phyloP scores from a whole-genome alignment of 2,888 invertebrate genomes.

The Plagodis pulveraria region DNA sequence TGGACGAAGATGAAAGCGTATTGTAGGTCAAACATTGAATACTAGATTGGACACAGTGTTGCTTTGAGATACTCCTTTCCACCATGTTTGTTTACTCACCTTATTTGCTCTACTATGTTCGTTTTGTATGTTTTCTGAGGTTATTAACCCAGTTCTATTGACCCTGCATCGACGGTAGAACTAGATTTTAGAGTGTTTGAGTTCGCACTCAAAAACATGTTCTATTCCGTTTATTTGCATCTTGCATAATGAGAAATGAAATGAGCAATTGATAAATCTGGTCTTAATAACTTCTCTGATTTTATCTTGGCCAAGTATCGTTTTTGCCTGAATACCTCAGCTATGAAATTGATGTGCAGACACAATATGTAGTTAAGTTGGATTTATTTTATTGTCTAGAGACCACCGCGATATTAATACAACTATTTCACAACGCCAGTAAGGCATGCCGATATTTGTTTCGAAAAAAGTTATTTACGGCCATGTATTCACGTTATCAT shows the following conservation, averaged over 20 bases:
- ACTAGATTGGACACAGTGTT: constrained; percentile 22
- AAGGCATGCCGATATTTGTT: constrained; percentile 19
- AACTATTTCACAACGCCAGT: constrained; percentile 3
- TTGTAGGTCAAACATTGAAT: constrained; percentile 29
- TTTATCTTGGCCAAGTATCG: not conserved
- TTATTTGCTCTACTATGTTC: constrained; percentile 58
- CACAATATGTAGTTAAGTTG: constrained; percentile 8
- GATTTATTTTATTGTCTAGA: constrained; percentile 6
- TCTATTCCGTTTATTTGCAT: constrained; percentile 21
- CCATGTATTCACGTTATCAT: constrained; percentile 27
- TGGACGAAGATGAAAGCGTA: constrained; percentile 6
- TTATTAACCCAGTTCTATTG: constrained; percentile 71
- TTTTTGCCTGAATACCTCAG: constrained; percentile 3
- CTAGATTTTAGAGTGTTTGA: constrained; percentile 33
- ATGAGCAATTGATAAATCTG: constrained; percentile 22
- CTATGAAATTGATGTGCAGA: constrained; percentile 1
- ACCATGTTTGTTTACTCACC: constrained; percentile 62
- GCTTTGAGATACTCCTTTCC: constrained; percentile 26
- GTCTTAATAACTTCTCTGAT: constrained; percentile 8
- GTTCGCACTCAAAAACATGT: constrained; percentile 33
- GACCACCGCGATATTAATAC: constrained; percentile 24
- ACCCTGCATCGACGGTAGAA: constrained; percentile 43
- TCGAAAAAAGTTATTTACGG: constrained; percentile 25
- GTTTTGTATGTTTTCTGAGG: constrained; percentile 62
- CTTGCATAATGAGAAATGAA: constrained; percentile 36